Evolutionary conservation across 2,113 vertebrate species (phyloP).

Genomic region (Zapornia atra): DNA sequence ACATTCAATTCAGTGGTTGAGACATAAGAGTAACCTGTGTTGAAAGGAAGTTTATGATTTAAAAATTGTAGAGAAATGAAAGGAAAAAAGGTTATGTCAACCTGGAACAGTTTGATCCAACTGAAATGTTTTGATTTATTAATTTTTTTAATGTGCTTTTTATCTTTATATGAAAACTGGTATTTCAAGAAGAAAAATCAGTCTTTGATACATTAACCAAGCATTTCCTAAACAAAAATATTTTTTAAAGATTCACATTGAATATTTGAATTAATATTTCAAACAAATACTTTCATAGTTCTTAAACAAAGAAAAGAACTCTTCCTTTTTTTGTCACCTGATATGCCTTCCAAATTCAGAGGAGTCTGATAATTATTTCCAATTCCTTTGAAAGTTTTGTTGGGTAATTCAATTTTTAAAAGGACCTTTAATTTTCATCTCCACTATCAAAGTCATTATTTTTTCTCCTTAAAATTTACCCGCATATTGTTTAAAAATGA

Average conservation of each 20-base stretch:
- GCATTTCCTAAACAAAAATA: neutral
- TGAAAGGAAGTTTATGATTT: neutral
- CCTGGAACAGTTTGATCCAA: neutral
- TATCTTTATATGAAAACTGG: neutral
- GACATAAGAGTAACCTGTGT: neutral
- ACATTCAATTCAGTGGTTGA: neutral
- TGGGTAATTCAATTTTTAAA: neutral
- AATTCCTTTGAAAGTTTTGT: neutral
- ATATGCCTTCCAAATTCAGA: neutral
- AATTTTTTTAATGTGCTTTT: neutral
- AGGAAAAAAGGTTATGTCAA: accelerated
- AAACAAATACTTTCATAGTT: neutral
- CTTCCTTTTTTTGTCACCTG: neutral
- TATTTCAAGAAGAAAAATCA: neutral
- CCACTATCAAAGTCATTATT: neutral
- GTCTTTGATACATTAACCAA: neutral
- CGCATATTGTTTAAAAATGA: neutral
- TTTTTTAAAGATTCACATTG: neutral
- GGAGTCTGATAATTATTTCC: neutral
- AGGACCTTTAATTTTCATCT: neutral
- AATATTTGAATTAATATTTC: neutral
- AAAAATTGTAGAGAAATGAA: neutral
- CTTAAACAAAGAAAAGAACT: neutral
- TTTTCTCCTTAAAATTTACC: neutral
- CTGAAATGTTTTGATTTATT: neutral